Evolutionary conservation across 2,113 vertebrate genomes (phyloP), one percentile per base, ranked within the genome.

Genomic region (Etheostoma cragini): DNA sequence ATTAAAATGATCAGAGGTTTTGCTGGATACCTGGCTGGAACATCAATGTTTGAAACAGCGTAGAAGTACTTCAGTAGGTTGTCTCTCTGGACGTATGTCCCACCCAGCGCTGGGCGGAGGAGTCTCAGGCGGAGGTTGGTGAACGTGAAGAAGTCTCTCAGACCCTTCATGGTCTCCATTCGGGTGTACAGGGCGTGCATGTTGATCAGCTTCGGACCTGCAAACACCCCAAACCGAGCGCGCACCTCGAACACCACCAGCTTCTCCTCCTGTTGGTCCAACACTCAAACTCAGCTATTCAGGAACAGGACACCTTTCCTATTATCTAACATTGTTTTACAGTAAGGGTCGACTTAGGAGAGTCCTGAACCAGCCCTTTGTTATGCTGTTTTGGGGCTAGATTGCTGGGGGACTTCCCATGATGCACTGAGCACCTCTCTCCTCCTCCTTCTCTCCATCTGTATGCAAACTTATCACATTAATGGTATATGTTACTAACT

Each of bases 121-220:
- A 99, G 96, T 69, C 97, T 93, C 84, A 99, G 96, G 24, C 97
- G 95, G 85, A 99, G 96, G 93, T 99, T 97, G 3, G 97, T 99
- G 92, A 99, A 95, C 65, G 97, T 98, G 90, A 99, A 99, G 96
- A 99, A 99, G 92, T 99, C 98, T 91, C 97, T 95, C 79, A 99
- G 95, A 49, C 97, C 97, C 93, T 97, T 98, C 91, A 96, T 97
- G 56, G 96, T 98, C 88, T 98, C 98, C 93, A 99, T 96, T 70
- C 98, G 96, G 26, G 97, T 97, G 46, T 97, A 99, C 53, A 99
- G 93, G 49, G 96, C 96, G 47, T 97, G 97, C 96, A 98, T 98
- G 81, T 99, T 99, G 81, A 96, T 96, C 58, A 99, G 92, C 74
- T 97, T 96, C 22, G 96, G 96, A 89, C 98, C 98, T 8, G 98